Percentiles rank a stretch among this genome's conserved stretches.
Conservation (phyloP, 1,140 invertebrate genomes). For the Prorops nasuta region DNA sequence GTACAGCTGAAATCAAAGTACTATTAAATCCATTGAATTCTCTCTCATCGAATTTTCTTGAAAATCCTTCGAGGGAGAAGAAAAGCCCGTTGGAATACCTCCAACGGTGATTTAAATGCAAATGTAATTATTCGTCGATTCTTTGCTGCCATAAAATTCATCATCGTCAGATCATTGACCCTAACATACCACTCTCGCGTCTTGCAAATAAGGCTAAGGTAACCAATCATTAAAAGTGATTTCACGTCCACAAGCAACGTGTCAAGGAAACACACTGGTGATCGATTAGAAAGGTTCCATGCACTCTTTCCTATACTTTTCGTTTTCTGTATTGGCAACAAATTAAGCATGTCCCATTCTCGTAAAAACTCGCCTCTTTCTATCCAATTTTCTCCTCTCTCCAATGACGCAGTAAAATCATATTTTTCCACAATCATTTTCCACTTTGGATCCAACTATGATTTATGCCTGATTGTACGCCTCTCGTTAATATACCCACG, state of each 20-base stretch:
- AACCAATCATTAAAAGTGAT: slow-evolving; percentile 33
- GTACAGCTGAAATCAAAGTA: slow-evolving; percentile 20
- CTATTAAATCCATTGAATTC: too few relatives aligned
- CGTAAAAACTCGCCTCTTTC: neutral
- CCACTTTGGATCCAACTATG: neutral
- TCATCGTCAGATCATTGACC: too few relatives aligned
- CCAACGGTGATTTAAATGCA: too few relatives aligned
- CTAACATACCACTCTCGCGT: too few relatives aligned
- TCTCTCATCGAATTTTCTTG: neutral
- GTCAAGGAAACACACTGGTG: slow-evolving; percentile 22
- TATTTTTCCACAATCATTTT: neutral
- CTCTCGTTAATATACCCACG: too few relatives aligned
- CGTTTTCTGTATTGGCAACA: slow-evolving; percentile 8
- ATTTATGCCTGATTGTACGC: too few relatives aligned
- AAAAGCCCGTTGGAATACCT: too few relatives aligned
- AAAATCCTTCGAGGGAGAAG: neutral
- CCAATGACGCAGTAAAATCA: neutral
- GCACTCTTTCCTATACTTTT: slow-evolving; percentile 5
- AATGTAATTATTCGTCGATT: too few relatives aligned
- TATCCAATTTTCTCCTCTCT: neutral
- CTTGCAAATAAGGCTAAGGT: slow-evolving; percentile 34
- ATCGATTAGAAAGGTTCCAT: slow-evolving; percentile 9
- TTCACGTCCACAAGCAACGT: slow-evolving; percentile 23
- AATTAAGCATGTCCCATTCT: slow-evolving; percentile 1
- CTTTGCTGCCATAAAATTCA: too few relatives aligned